These are phyloP conservation scores for Acropora tenuis DNA, from an alignment of 64 coral and sea anemone species.

Conservation along the genomic window DNA sequence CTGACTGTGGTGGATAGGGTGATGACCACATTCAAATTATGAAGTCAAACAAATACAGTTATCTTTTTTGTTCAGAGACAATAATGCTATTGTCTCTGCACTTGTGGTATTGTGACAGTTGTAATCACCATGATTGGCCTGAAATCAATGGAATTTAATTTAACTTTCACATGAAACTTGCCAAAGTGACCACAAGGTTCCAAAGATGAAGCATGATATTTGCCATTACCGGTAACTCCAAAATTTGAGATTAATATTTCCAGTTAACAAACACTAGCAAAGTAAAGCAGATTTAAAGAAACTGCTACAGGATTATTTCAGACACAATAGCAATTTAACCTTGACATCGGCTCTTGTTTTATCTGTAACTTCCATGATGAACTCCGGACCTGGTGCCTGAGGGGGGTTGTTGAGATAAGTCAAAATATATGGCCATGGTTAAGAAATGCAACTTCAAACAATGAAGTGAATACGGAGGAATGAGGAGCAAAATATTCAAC, in stretches of 20 bases:
- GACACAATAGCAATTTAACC: conserved; percentile 20
- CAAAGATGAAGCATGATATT: too few relatives aligned
- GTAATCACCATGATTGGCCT: background rate
- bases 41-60: too few relatives aligned
- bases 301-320: background rate
- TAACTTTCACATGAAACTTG: too few relatives aligned
- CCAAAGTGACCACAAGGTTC: too few relatives aligned
- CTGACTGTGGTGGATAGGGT: too few relatives aligned
- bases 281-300: background rate
- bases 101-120: too few relatives aligned
- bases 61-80: too few relatives aligned
- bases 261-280: background rate
- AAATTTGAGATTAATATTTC: too few relatives aligned
- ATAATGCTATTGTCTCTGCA: too few relatives aligned
- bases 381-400: conserved; percentile 64
- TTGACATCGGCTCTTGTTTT: conserved; percentile 99
- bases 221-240: too few relatives aligned
- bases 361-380: conserved; percentile 99
- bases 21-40: too few relatives aligned
- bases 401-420: conserved; percentile 80
- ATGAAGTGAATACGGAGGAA: background rate
- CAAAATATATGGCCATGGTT: conserved; percentile 75
- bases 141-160: background rate
- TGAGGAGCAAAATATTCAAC: too few relatives aligned
- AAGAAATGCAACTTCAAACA: background rate